Percentiles rank a stretch among this genome's conserved stretches.
Conservation (phyloP, 2,797 vertebrate genomes). For the Helicolenus hilgendorfi region DNA sequence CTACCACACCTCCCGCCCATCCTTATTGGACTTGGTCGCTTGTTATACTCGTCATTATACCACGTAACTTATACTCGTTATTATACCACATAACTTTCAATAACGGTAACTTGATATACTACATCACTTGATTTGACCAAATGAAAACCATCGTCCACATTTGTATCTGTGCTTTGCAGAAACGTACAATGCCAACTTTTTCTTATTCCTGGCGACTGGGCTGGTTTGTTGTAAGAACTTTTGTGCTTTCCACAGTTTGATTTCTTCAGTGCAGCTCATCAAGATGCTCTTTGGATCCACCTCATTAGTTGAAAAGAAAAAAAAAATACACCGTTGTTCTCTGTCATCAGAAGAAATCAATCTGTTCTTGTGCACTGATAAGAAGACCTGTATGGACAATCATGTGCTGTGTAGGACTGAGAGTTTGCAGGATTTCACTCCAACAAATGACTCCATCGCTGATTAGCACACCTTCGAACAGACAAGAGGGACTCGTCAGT, state of each 20-base stretch:
- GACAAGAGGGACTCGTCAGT: not conserved
- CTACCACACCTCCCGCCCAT: no score
- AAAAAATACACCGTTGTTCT: not conserved
- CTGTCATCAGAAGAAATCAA: conserved; percentile 42
- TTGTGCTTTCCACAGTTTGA: not conserved
- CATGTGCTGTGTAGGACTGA: not conserved
- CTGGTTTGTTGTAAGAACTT: not conserved
- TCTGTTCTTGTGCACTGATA: not conserved
- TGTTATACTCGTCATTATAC: no score
- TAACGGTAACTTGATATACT: rapidly evolving
- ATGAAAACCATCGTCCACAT: not conserved
- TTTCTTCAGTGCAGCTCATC: not conserved
- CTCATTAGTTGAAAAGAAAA: not conserved
- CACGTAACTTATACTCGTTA: not conserved
- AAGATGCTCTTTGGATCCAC: not conserved
- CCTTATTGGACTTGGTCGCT: no score
- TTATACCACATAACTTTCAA: not conserved
- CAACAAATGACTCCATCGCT: not conserved
- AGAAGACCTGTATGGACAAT: not conserved
- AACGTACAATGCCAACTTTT: not conserved
- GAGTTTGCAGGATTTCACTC: not conserved
- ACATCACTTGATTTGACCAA: not conserved
- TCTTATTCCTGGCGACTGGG: not conserved
- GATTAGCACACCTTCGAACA: not conserved
- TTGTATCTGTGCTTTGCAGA: not conserved